Evolutionary conservation across 2,797 vertebrate species (phyloP).

Genomic region (Halcyon chelicuti): DNA sequence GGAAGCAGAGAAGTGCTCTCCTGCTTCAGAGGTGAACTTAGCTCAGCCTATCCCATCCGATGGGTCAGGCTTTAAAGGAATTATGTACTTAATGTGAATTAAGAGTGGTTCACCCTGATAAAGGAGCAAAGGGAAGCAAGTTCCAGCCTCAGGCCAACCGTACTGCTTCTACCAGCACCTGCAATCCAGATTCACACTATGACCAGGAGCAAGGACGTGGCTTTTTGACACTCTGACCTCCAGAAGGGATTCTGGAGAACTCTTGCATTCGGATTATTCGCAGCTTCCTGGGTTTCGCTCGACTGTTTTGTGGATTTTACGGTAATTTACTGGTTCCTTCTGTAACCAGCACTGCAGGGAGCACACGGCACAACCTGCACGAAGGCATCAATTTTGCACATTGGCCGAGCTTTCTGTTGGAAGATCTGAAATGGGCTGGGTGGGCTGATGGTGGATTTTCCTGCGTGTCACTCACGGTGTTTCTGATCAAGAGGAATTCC

Average conservation of each 20-base stretch:
- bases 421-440: not conserved
- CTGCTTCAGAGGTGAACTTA: not conserved
- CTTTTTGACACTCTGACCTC: not conserved
- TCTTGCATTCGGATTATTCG: not conserved
- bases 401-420: not conserved
- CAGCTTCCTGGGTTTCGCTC: not conserved
- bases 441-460: not conserved
- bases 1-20: not conserved
- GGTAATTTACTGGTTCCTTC: not conserved
- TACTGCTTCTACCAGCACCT: not conserved
- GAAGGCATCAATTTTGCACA: not conserved
- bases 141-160: not conserved
- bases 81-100: not conserved
- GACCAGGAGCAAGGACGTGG: not conserved
- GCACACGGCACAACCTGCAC: not conserved
- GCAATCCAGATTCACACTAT: accelerated
- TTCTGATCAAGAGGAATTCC: not conserved
- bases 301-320: not conserved
- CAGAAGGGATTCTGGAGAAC: not conserved
- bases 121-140: not conserved
- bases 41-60: accelerated
- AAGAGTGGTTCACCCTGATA: not conserved
- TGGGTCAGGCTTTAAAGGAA: not conserved
- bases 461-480: not conserved
- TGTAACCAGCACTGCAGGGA: not conserved